Conservation (phyloP, 1,140 invertebrate genomes). For the Triops longicaudatus region DNA sequence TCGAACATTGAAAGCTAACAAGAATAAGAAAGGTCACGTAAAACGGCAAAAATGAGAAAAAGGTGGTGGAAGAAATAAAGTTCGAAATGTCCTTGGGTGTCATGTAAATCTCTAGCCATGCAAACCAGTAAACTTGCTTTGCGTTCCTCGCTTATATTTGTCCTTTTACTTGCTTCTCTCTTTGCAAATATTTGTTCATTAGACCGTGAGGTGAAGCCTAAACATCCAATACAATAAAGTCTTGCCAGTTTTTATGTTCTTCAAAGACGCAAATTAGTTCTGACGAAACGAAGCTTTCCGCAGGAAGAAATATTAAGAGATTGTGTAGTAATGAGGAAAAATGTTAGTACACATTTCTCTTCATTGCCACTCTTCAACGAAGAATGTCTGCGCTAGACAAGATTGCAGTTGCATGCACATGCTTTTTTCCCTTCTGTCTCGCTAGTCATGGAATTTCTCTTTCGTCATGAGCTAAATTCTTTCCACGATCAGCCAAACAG, state of each 20-base stretch:
- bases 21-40: not conserved
- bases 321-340: not conserved
- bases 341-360: not conserved
- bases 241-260: not conserved
- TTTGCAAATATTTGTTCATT: not conserved
- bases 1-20: not conserved
- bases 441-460: not conserved
- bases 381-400: slow-evolving; percentile 7
- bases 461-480: not conserved
- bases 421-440: too few species aligned
- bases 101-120: not conserved
- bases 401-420: not conserved
- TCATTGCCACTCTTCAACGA: not conserved
- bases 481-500: not conserved
- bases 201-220: not conserved
- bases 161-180: not conserved
- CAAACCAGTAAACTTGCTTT: not conserved
- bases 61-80: not conserved
- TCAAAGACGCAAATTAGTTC: not conserved
- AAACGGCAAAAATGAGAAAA: not conserved
- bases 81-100: not conserved
- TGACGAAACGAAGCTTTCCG: not conserved
- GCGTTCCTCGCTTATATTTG: not conserved
- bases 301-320: not conserved
- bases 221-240: not conserved